Evolutionary conservation across 2,113 vertebrate species (phyloP), one percentile per base, ranked within the genome.

Genomic region (Hucho hucho): DNA sequence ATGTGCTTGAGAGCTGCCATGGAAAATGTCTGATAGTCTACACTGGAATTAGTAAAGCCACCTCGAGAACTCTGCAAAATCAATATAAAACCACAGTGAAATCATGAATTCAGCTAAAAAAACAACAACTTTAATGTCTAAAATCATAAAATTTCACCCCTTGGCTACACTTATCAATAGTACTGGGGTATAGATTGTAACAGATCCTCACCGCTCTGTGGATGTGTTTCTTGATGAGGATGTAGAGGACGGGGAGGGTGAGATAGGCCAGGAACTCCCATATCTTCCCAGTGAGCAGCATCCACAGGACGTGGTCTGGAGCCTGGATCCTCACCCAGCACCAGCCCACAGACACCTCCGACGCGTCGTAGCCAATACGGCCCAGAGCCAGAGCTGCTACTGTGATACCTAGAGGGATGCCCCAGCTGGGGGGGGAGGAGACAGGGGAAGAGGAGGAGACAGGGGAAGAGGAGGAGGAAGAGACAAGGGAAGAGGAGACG

Each of bases 211-310:
- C 98, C 79, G 97, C 98, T 74, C 86, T 89, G 67, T 80, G 91
- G 43, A 99, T 97, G 90, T 99, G 98, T 70, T 93, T 96, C 90
- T 93, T 95, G 87, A 98, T 96, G 72, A 97, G 94, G 59, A 98
- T 83, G 86, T 99, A 99, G 66, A 99, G 91, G 75, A 95, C 69
- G 0, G 98, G 98, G 64, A 99, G 88, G 2, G 81, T 93, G 82
- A 98, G 59, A 0, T 99, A 98, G 0, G 97, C 98, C 88, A 98
- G 81, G 65, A 98, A 89, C 92, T 99, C 98, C 98, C 98, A 99
- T 70, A 94, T 85, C 69, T 99, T 99, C 37, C 97, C 98, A 0
- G 96, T 93, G 2, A 99, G 90, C 76, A 99, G 87, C 97, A 99
- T 97, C 98, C 98, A 99, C 70, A 98, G 69, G 3, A 98, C 69